phyloP scores from a whole-genome alignment of 2,888 invertebrate genomes.

The Polyploca ridens region DNA sequence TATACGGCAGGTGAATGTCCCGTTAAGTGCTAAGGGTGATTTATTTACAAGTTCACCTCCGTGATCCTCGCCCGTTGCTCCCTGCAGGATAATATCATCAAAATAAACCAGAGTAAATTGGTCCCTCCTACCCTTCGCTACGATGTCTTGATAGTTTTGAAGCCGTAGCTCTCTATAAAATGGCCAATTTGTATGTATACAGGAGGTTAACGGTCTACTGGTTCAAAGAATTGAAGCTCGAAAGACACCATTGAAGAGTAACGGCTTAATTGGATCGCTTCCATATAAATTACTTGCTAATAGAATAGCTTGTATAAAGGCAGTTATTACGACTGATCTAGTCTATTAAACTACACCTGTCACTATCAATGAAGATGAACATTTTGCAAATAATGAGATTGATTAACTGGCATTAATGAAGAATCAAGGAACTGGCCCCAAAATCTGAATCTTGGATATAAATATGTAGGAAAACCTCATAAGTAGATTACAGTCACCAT shows the following conservation, averaged over 20 bases:
- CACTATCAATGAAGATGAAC: too few species aligned
- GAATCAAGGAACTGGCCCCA: too few species aligned
- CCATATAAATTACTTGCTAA: conserved; percentile 19
- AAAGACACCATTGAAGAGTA: conserved; percentile 33
- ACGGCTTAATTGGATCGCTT: conserved; percentile 36
- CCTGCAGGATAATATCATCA: conserved; percentile 45
- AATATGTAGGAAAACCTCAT: too few species aligned
- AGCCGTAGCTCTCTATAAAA: conserved; percentile 46
- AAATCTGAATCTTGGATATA: too few species aligned
- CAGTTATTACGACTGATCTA: too few species aligned
- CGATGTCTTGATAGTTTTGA: conserved; percentile 35
- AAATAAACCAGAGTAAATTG: conserved; percentile 48
- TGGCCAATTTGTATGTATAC: conserved; percentile 46
- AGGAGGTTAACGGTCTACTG: conserved; percentile 52
- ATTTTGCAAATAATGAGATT: too few species aligned
- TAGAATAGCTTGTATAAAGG: not conserved
- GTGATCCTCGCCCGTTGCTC: conserved; percentile 42
- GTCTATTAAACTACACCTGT: too few species aligned
- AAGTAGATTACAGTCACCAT: too few species aligned
- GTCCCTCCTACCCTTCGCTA: conserved; percentile 36
- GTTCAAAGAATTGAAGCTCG: conserved; percentile 35
- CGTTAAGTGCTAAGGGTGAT: conserved; percentile 60
- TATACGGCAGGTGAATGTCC: conserved; percentile 66
- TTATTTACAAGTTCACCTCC: conserved; percentile 64
- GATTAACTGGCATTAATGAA: too few species aligned